Base-by-base conservation (phyloP, 2,888 invertebrate species). In the Drosophila mercatorum region DNA sequence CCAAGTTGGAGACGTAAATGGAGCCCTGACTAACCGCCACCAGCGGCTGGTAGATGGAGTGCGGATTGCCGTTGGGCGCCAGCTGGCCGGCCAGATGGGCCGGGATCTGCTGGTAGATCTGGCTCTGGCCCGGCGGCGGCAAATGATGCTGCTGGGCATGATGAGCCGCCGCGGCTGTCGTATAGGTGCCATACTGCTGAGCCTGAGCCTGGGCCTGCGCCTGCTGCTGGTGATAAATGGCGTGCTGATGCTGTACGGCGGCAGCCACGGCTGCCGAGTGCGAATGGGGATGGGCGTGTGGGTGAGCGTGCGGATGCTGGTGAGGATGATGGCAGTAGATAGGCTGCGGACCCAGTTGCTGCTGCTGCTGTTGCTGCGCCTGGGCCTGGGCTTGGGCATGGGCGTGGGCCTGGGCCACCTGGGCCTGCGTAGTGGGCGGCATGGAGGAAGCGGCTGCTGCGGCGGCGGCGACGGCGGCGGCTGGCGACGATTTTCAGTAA, bases 401-500 rank as follows among this genome's bases (percentile, higher is more conserved):
- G 1, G 70, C 70, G 14, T 68, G 68, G 28, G 70, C 77, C 77
- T 77, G 77, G 78, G 82, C 82, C 65, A 74, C 77, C 77, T 77
- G 77, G 80, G 82, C 83, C 85, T 94, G 94, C 59, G 88, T 81
- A 46, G 86, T 85, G 52, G 89, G 83, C 68, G 83, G 91, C 76
- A 94, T 49, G 58, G 81, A 69, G 34, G 78, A 76, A 44, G 74
- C 61, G 61, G 77, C 75, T 60, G 84, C 72, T 46, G 84, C 72
- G 91, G 92, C 93, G 92, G 92, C 93, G 83, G 92, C 90, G 86
- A 93, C 93, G 92, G 93, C 92, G 91, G 92, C 93, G 92, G 92
- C 93, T 92, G 92, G 94, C 94, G 95, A 91, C 88, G 91, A 95
- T 94, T 96, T 96, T 97, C 97, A 97, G 97, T 97, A 98, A 95